A percentile compares a stretch with the other conserved stretches of the same genome.
phyloP scores from a whole-genome alignment of 2,888 invertebrate genomes.

The Tortricodes alternella region DNA sequence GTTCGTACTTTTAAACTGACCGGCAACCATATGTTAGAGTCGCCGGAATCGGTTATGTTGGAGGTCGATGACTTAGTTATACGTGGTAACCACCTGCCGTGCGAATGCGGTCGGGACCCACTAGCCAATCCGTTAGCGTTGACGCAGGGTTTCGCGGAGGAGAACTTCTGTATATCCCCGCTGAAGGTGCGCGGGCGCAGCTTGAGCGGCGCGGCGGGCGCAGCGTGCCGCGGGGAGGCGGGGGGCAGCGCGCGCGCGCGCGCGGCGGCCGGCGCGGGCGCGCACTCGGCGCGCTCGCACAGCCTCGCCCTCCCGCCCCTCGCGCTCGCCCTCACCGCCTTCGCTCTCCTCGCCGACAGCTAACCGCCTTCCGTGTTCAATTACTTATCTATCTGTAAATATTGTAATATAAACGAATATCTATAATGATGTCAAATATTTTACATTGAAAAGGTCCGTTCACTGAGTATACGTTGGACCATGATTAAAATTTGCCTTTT shows the following conservation, averaged over 20 bases:
- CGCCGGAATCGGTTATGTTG: conserved; percentile 88
- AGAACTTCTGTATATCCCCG: conserved; percentile 93
- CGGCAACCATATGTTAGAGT: conserved; percentile 92
- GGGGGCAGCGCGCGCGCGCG: conserved; percentile 65
- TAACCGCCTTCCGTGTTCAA: conserved; percentile 74
- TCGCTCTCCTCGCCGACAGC: conserved; percentile 66
- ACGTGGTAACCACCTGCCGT: conserved; percentile 91
- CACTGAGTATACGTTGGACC: conserved; percentile 81
- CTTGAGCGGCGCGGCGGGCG: conserved; percentile 81
- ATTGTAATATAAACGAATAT: conserved; percentile 75
- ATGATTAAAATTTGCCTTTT: conserved; percentile 81
- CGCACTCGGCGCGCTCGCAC: conserved; percentile 43
- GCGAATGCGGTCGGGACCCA: conserved; percentile 92
- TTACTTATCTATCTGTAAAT: conserved; percentile 73
- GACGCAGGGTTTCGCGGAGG: conserved; percentile 85
- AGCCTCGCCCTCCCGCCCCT: conserved; percentile 49
- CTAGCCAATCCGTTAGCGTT: conserved; percentile 89
- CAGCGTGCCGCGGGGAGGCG: conserved; percentile 68
- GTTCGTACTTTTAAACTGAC: conserved; percentile 88
- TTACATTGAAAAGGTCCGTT: conserved; percentile 81
- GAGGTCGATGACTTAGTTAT: conserved; percentile 88
- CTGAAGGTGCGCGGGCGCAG: conserved; percentile 91
- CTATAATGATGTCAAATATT: conserved; percentile 72
- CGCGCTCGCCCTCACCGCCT: conserved; percentile 54
- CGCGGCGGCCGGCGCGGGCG: conserved; percentile 55